These are phyloP conservation scores for Cryptosula pallasiana DNA, from an alignment of 2,888 invertebrate species.

Conservation along the genomic window DNA sequence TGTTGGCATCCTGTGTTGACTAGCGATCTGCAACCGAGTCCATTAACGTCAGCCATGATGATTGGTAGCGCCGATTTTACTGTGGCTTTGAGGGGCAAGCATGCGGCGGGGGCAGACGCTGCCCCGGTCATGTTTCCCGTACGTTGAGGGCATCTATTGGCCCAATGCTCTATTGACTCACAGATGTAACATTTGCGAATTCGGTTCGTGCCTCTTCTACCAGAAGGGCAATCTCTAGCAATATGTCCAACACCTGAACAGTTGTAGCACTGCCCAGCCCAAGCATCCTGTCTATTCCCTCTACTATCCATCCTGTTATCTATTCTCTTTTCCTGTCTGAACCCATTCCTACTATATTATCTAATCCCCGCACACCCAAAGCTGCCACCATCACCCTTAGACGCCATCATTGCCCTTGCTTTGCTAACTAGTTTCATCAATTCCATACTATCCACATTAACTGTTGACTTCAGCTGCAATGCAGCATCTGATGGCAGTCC, in stretches of 20 bases:
- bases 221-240: slow-evolving; percentile 4
- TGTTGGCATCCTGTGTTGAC: slow-evolving; percentile 4
- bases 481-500: too few relatives aligned
- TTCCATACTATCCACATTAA: slow-evolving; percentile 16
- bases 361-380: slow-evolving; percentile 6
- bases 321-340: not conserved
- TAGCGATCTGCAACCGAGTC: not conserved
- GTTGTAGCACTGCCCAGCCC: not conserved
- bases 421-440: not conserved
- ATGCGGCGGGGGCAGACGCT: not conserved
- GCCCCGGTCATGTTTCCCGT: not conserved
- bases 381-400: not conserved
- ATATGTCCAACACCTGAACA: not conserved
- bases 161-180: not conserved
- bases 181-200: not conserved
- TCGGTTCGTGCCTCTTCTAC: not conserved
- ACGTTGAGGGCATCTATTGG: slow-evolving; percentile 11
- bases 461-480: slow-evolving; percentile 6
- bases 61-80: slow-evolving; percentile 15
- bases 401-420: slow-evolving; percentile 10
- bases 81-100: not conserved
- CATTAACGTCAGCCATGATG: not conserved
- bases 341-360: not conserved
- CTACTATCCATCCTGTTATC: too few relatives aligned
- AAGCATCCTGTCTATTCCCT: too few relatives aligned